These are phyloP conservation scores for Corythornis madagascariensis DNA, from an alignment of 2,113 vertebrate species.

Conservation along the genomic window DNA sequence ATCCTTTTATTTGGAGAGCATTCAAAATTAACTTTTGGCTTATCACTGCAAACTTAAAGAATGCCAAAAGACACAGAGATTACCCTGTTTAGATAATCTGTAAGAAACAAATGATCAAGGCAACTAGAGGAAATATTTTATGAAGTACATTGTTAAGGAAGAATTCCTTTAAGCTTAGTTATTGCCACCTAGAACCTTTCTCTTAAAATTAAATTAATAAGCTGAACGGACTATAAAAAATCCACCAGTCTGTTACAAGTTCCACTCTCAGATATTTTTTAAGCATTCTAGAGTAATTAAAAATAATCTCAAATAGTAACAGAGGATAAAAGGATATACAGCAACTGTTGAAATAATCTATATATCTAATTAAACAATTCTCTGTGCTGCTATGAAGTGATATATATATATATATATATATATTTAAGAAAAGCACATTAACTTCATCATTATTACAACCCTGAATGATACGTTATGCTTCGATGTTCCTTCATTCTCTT, in stretches of 20 bases:
- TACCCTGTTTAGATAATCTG: not conserved
- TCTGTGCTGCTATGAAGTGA: not conserved
- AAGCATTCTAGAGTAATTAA: not conserved
- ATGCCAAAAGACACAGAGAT: not conserved
- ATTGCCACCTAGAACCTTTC: not conserved
- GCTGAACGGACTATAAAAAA: not conserved
- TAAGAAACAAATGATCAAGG: not conserved
- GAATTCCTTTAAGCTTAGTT: not conserved
- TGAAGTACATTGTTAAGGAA: not conserved
- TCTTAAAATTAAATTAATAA: conserved; percentile 1
- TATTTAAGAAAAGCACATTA: not conserved
- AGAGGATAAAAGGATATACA: not conserved
- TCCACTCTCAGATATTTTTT: not conserved
- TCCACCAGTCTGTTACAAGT: not conserved
- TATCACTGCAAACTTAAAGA: not conserved
- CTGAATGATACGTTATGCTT: not conserved
- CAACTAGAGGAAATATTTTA: not conserved
- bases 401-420: not conserved
- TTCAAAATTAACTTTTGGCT: not conserved
- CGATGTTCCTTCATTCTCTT: not conserved
- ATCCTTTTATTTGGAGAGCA: not conserved
- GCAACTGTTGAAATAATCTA: not conserved
- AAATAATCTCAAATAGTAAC: not conserved
- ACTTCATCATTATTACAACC: not conserved
- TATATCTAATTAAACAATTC: not conserved